Evolutionary conservation across 2,797 vertebrate species (phyloP).

Genomic region (Australoheros facetus): DNA sequence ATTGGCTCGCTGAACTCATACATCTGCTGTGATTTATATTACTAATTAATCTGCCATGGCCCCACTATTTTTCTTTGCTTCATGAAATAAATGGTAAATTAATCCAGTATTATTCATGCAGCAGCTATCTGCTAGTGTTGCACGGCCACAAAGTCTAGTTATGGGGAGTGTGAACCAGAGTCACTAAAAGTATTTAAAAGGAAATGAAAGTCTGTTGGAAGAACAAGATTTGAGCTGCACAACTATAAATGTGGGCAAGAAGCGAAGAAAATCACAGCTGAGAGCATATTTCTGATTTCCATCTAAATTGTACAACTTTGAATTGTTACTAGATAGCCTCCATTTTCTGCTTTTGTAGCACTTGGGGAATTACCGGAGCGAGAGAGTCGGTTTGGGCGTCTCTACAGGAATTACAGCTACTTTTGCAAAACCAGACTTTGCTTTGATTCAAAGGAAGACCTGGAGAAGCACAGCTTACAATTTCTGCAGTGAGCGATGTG

Average conservation of each 20-base stretch:
- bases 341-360: neutral
- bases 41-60: conserved; percentile 9
- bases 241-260: neutral
- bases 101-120: conserved; percentile 1
- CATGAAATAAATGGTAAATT: neutral
- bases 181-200: neutral
- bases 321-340: neutral
- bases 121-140: neutral
- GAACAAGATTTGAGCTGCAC: neutral
- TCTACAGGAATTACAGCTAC: neutral
- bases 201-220: neutral
- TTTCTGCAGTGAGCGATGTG: neutral
- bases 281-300: neutral
- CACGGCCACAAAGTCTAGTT: neutral
- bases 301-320: neutral
- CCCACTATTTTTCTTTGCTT: neutral
- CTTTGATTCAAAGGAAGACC: neutral
- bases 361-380: neutral
- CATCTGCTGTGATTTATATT: conserved; percentile 16
- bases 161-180: neutral
- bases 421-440: conserved; percentile 1
- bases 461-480: neutral
- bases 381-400: neutral
- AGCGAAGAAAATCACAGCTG: neutral
- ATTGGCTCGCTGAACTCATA: neutral